Percentiles rank a stretch among this genome's conserved stretches.
Conservation (phyloP, 2,797 vertebrate species). For the Anisognathus igniventris region DNA sequence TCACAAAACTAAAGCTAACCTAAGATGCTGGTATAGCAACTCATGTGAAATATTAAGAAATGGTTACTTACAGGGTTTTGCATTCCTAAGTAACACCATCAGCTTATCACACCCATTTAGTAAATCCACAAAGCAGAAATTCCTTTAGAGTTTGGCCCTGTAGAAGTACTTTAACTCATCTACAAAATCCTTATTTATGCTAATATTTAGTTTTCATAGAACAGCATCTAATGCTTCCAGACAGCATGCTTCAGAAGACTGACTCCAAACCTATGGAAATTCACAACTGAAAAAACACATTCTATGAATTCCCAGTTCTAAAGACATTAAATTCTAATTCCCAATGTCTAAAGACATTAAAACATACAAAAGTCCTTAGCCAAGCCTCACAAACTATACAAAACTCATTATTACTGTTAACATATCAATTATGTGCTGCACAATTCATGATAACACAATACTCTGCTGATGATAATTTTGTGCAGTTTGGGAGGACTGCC, state of each 20-base stretch:
- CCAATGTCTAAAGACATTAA: not conserved
- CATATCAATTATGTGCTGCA: not conserved
- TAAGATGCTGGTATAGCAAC: not conserved
- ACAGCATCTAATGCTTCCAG: not conserved
- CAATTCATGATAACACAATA: not conserved
- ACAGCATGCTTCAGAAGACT: not conserved
- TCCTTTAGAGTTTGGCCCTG: not conserved
- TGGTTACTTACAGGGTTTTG: not conserved
- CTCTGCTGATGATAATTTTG: not conserved
- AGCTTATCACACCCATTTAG: not conserved
- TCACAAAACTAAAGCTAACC: not conserved
- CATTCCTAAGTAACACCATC: not conserved
- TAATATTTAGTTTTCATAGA: not conserved
- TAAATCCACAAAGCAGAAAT: not conserved
- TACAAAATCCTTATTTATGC: not conserved
- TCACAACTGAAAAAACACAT: not conserved
- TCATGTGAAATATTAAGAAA: not conserved
- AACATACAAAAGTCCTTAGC: not conserved
- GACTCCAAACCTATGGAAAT: not conserved
- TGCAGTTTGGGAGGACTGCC: not conserved
- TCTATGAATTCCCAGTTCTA: not conserved
- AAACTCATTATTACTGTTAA: not conserved
- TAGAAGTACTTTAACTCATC: not conserved
- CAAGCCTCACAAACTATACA: not conserved
- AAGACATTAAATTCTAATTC: too few species aligned